Evolutionary conservation across 2,113 vertebrate genomes (phyloP).

Genomic region (Rhadina sibilatrix): DNA sequence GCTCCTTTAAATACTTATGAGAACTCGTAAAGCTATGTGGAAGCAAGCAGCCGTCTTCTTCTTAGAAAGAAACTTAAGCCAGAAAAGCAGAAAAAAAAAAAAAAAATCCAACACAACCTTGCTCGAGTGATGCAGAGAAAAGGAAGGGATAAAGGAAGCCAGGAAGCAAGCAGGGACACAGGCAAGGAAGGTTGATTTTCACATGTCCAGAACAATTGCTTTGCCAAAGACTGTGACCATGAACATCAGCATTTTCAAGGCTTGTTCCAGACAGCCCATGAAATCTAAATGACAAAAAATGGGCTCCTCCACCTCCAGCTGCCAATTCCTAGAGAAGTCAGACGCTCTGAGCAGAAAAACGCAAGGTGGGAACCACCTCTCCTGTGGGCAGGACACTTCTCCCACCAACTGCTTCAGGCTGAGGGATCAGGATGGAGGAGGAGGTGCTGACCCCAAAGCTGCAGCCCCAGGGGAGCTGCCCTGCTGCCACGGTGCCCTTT

Average conservation of each 20-base stretch:
- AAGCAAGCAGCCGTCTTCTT: neutral
- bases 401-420: neutral
- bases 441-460: neutral
- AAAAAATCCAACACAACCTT: neutral
- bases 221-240: neutral
- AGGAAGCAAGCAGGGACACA: neutral
- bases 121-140: neutral
- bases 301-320: neutral
- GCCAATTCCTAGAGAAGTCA: neutral
- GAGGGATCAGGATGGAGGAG: neutral
- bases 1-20: slow-evolving; percentile 28
- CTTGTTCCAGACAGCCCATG: neutral
- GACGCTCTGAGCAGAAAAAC: accelerated
- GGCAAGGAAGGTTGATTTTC: neutral
- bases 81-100: neutral
- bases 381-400: neutral
- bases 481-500: accelerated
- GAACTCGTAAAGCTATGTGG: neutral
- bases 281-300: neutral
- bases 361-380: neutral
- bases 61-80: neutral
- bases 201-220: neutral
- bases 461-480: neutral
- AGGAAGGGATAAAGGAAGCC: neutral
- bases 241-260: neutral